These are phyloP conservation scores for Perdix hodgsoniae DNA, from an alignment of 2,797 vertebrate species.

Conservation along the genomic window DNA sequence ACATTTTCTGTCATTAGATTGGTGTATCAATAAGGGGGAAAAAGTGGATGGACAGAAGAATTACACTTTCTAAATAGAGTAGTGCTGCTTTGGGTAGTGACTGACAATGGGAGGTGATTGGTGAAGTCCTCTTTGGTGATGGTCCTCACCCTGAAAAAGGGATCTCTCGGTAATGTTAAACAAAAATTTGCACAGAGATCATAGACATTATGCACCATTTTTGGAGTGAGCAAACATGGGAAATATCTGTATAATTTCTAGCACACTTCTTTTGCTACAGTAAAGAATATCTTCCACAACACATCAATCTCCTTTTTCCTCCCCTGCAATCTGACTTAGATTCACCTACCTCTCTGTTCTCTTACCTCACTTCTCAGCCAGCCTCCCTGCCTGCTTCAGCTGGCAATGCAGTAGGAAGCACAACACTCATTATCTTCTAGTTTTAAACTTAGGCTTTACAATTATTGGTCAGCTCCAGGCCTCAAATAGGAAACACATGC, in stretches of 20 bases:
- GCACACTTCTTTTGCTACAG: background rate
- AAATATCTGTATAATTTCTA: background rate
- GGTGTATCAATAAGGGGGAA: background rate
- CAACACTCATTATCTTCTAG: background rate
- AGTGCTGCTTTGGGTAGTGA: background rate
- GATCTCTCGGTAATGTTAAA: background rate
- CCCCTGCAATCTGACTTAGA: background rate
- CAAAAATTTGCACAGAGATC: background rate
- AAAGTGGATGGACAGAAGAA: background rate
- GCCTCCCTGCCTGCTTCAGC: background rate
- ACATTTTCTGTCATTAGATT: background rate
- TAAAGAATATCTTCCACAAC: background rate
- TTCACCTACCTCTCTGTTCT: background rate
- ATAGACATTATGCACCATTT: background rate
- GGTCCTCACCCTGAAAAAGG: background rate
- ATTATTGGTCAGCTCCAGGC: background rate
- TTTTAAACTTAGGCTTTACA: background rate
- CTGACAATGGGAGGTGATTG: background rate
- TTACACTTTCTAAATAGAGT: background rate
- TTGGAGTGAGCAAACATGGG: background rate
- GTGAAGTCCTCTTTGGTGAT: background rate
- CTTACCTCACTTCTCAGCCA: background rate
- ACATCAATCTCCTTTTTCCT: background rate
- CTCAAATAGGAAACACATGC: background rate
- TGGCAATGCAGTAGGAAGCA: background rate